Percentiles rank a stretch among this genome's conserved stretches.
phyloP scores from a whole-genome alignment of 2,113 vertebrate genomes.

The Malurus cyaneus region DNA sequence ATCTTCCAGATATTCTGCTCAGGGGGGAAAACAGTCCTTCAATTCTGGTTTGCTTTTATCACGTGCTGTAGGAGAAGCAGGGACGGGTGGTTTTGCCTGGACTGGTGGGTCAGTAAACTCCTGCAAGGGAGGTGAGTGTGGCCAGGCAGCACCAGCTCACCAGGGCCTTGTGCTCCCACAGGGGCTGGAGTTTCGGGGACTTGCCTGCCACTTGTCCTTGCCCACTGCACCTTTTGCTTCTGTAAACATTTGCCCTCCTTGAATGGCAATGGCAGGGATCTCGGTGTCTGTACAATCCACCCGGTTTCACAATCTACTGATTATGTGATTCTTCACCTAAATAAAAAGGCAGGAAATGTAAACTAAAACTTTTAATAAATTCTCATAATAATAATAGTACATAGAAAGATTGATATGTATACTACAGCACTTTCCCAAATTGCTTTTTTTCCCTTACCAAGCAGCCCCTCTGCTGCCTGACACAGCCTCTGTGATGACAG shows the following conservation, averaged over 20 bases:
- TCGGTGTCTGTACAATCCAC: not conserved
- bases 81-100: not conserved
- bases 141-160: not conserved
- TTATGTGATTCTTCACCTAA: not conserved
- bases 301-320: not conserved
- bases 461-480: not conserved
- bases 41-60: not conserved
- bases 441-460: slow-evolving; percentile 23
- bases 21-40: not conserved
- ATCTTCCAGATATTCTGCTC: not conserved
- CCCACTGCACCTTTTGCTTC: not conserved
- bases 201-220: not conserved
- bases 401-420: slow-evolving; percentile 15
- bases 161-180: not conserved
- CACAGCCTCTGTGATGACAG: not conserved
- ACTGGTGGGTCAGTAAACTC: not conserved
- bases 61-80: not conserved
- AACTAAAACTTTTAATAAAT: not conserved
- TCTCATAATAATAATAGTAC: not conserved
- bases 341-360: not conserved
- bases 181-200: not conserved
- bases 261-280: not conserved
- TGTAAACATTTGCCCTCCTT: not conserved
- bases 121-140: not conserved
- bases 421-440: slow-evolving; percentile 12